These are phyloP conservation scores for Vanessa tameamea DNA, from an alignment of 1,140 invertebrate species.

Conservation along the genomic window DNA sequence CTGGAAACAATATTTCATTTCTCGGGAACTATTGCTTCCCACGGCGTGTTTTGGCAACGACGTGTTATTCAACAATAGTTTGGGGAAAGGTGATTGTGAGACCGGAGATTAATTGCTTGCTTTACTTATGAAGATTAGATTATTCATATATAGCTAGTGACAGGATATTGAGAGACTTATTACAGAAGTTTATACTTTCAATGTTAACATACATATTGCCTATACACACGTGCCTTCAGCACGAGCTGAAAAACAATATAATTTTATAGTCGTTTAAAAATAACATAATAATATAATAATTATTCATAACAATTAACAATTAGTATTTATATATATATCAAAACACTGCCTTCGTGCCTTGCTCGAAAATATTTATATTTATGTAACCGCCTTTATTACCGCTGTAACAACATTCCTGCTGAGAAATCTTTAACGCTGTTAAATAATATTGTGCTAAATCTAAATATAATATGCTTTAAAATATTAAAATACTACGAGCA, in stretches of 20 bases:
- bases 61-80: constrained; percentile 43
- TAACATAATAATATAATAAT: too few relatives aligned
- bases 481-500: too few relatives aligned
- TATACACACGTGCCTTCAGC: too few relatives aligned
- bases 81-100: constrained; percentile 44
- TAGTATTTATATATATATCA: neutral
- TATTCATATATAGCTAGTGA: neutral
- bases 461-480: too few relatives aligned
- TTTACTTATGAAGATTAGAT: constrained; percentile 15
- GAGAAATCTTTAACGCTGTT: neutral
- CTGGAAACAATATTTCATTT: constrained; percentile 41
- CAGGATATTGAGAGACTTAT: neutral
- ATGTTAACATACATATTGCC: too few relatives aligned
- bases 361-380: neutral
- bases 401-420: neutral
- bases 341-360: neutral
- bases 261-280: too few relatives aligned
- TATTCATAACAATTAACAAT: neutral
- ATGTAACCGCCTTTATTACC: constrained; percentile 1
- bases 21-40: constrained; percentile 38
- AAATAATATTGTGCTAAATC: too few relatives aligned
- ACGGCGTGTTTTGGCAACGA: constrained; percentile 31
- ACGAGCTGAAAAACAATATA: too few relatives aligned
- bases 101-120: constrained; percentile 39
- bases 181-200: neutral